Evolutionary conservation across 2,888 invertebrate genomes (phyloP).

Genomic region (Drosophila tanythrix): DNA sequence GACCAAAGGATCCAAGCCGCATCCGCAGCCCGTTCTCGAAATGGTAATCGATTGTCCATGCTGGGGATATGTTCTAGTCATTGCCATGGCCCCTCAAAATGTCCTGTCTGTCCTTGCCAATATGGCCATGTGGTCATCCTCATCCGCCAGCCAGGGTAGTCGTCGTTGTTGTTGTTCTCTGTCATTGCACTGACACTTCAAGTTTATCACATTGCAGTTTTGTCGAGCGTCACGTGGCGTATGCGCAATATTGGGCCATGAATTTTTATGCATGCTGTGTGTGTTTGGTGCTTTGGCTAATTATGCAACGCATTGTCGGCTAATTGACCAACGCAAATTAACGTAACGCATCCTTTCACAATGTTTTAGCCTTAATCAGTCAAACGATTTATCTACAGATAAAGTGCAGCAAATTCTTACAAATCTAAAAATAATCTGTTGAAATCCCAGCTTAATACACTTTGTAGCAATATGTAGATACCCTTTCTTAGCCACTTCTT

Average conservation of each 20-base stretch:
- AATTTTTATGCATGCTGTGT: slow-evolving; percentile 68
- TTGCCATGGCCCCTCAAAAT: slow-evolving; percentile 36
- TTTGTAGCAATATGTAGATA: slow-evolving; percentile 16
- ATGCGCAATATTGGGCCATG: slow-evolving; percentile 72
- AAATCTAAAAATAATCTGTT: background rate
- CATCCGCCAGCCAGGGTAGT: slow-evolving; percentile 31
- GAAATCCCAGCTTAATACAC: slow-evolving; percentile 7
- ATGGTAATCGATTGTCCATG: slow-evolving; percentile 66
- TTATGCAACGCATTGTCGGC: slow-evolving; percentile 52
- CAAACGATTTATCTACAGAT: background rate
- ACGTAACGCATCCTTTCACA: slow-evolving; percentile 3
- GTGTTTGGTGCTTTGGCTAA: slow-evolving; percentile 54
- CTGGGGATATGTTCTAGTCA: slow-evolving; percentile 66
- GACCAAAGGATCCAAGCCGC: slow-evolving; percentile 26
- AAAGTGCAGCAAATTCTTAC: background rate
- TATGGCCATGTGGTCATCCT: slow-evolving; percentile 68
- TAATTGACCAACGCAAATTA: slow-evolving; percentile 55
- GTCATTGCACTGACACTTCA: slow-evolving; percentile 73
- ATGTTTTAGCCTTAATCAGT: slow-evolving; percentile 23
- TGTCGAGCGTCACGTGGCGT: slow-evolving; percentile 61
- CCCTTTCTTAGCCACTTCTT: background rate
- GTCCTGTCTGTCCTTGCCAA: slow-evolving; percentile 36
- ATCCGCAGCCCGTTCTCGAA: slow-evolving; percentile 43
- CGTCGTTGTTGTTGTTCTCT: slow-evolving; percentile 19
- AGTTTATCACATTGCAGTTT: slow-evolving; percentile 75